Base-by-base conservation (phyloP, 2,113 vertebrate species). In the Paramormyrops kingsleyae region DNA sequence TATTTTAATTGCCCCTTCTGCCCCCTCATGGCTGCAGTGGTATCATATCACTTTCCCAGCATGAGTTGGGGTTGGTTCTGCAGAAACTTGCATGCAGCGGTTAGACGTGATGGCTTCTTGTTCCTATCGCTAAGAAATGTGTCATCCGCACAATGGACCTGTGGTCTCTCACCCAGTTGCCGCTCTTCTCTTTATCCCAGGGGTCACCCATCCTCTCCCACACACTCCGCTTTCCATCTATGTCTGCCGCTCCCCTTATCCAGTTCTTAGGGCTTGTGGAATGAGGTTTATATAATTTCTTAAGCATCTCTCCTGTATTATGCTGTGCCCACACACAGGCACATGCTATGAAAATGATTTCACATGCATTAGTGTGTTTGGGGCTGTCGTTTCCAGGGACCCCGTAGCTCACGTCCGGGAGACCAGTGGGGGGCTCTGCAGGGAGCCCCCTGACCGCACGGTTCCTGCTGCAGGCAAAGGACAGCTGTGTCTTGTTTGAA, bases 401-500 rank as follows among this genome's bases (percentile, higher is more conserved):
- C 86, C 52, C 31, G 12, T 49, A 21, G 50, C 15, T 17, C 49
- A 42, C 9, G 83, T 42, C 44, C 2, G 56, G 47, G 88, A 77
- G 66, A 89, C 66, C 66, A 19, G 44, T 80, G 46, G 88, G 88
- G 66, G 13, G 52, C 66, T 88, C 87, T 31, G 87, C 27, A 10
- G 24, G 44, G 87, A 88, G 59, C 59, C 42, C 42, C 49, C 50
- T 59, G 86, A 56, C 52, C 31, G 35, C 50, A 12, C 5, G 15
- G 88, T 39, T 88, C 46, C 19, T 70, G 19, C 87, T 70, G 52
- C 56, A 88, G 46, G 19, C 10, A 56, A 90, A 90, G 84, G 39
- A 80, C 70, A 83, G 87, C 87, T 87, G 56, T 42, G 24, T 77
- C 62, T 87, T 39, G 42, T 90, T 88, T 87, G 62, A 74, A 74